A percentile compares a stretch with the other conserved stretches of the same genome.
phyloP scores from a whole-genome alignment of 1,140 invertebrate genomes.

The Bombus haemorrhoidalis region DNA sequence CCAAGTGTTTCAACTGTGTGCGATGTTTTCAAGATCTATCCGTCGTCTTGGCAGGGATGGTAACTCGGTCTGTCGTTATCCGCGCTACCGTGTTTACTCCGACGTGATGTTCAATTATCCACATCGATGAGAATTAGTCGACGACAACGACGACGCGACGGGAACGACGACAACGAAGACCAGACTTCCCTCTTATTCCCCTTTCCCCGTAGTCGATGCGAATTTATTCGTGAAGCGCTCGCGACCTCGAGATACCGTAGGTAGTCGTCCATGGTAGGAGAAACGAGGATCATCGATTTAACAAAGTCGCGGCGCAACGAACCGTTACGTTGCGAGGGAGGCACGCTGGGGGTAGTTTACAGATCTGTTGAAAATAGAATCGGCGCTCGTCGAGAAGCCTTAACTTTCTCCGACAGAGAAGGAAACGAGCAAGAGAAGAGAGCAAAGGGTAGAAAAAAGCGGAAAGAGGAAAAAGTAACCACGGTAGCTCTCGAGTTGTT shows the following conservation, averaged over 20 bases:
- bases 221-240: constrained; percentile 49
- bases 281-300: constrained; percentile 43
- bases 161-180: neutral
- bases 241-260: neutral
- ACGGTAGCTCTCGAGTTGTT: constrained; percentile 38
- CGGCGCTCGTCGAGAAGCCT: constrained; percentile 24
- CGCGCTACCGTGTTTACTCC: constrained; percentile 46
- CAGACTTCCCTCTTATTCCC: neutral
- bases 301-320: constrained; percentile 62
- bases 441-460: neutral
- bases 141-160: neutral
- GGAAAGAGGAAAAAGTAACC: constrained; percentile 22
- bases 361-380: constrained; percentile 31
- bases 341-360: neutral
- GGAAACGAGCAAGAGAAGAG: neutral
- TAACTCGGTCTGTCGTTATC: neutral
- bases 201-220: constrained; percentile 10
- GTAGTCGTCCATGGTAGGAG: constrained; percentile 19
- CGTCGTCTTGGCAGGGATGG: neutral
- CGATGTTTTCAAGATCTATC: constrained; percentile 38
- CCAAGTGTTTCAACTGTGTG: neutral
- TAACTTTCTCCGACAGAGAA: neutral
- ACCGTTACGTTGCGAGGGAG: constrained; percentile 36
- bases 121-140: constrained; percentile 59
- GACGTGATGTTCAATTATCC: constrained; percentile 59